Conservation (phyloP, 2,797 vertebrate species). For the Eidolon dupreanum region DNA sequence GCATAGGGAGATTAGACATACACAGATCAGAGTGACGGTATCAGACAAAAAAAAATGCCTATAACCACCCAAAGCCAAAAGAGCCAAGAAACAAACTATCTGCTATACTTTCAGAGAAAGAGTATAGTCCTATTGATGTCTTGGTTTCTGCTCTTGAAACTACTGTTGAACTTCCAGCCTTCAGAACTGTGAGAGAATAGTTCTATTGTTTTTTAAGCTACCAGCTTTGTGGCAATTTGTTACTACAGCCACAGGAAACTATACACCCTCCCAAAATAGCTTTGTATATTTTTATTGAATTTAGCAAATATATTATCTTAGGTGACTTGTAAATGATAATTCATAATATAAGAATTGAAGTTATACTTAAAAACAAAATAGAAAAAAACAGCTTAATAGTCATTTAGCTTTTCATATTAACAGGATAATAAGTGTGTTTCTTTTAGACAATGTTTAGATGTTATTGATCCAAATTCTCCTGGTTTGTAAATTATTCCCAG, state of each 20-base stretch:
- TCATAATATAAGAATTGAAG: not conserved
- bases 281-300: not conserved
- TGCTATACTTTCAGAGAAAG: not conserved
- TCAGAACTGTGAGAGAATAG: not conserved
- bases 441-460: not conserved
- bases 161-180: not conserved
- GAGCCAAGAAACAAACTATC: not conserved
- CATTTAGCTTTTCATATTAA: not conserved
- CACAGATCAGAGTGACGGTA: not conserved
- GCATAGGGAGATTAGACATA: not conserved
- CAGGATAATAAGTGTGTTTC: not conserved
- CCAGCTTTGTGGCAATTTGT: not conserved
- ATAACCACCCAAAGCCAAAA: not conserved
- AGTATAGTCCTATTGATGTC: not conserved
- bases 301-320: not conserved
- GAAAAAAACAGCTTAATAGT: not conserved
- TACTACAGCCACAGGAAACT: not conserved
- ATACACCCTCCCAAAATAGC: not conserved
- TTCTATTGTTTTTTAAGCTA: not conserved
- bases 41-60: not conserved
- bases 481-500: not conserved
- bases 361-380: not conserved
- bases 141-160: not conserved
- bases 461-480: not conserved
- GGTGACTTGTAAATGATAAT: not conserved